phyloP scores from a whole-genome alignment of 2,888 invertebrate genomes.

The Pterostichus niger region DNA sequence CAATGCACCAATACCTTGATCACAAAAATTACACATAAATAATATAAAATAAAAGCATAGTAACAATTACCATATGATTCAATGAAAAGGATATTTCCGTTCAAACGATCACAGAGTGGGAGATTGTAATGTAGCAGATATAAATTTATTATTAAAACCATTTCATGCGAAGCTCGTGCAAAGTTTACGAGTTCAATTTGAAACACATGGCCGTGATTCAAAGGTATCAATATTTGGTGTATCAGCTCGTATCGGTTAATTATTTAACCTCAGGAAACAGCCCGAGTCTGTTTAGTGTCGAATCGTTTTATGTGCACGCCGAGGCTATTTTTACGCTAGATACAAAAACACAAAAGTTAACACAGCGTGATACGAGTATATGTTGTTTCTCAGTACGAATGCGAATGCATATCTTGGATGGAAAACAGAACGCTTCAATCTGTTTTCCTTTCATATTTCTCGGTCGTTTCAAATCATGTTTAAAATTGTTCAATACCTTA shows the following conservation, averaged over 20 bases:
- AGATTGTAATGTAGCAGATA: not conserved
- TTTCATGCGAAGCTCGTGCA: not conserved
- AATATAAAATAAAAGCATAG: no score
- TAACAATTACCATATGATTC: no score
- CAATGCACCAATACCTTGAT: no score
- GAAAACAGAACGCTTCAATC: no score
- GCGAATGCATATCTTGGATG: no score
- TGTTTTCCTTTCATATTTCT: no score
- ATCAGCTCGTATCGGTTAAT: slow-evolving; percentile 33
- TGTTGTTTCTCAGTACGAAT: no score
- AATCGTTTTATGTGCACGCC: not conserved
- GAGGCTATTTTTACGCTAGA: slow-evolving; percentile 1
- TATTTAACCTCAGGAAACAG: slow-evolving; percentile 20
- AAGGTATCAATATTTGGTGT: slow-evolving; percentile 33
- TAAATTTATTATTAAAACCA: slow-evolving; percentile 6
- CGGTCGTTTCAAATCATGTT: no score
- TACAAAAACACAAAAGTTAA: slow-evolving; percentile 9
- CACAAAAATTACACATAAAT: no score
- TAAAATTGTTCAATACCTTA: no score
- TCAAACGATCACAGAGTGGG: no score
- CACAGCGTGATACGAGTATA: slow-evolving; percentile 6
- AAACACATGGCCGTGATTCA: slow-evolving; percentile 39
- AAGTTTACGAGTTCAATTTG: not conserved
- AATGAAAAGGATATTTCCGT: no score
- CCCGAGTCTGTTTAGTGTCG: slow-evolving; percentile 13